Evolutionary conservation across 2,113 vertebrate species (phyloP).

Genomic region (Rousettus leschenaultii): DNA sequence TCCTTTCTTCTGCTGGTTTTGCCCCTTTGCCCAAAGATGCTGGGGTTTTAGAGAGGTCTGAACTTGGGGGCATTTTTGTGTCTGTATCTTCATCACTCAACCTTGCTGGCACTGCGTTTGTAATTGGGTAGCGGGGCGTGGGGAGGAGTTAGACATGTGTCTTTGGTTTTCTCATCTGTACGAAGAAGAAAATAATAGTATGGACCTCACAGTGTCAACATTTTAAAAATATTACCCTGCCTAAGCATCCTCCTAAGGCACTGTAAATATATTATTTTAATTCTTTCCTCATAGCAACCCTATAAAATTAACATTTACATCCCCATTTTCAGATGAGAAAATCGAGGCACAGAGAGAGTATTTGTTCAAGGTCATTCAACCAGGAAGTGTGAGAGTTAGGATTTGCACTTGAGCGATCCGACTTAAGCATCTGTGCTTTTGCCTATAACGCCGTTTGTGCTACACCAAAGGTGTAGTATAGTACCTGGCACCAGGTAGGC

Average conservation of each 20-base stretch:
- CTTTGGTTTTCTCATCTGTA: background rate
- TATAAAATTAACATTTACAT: background rate
- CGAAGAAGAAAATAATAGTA: background rate
- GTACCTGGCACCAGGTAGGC: background rate
- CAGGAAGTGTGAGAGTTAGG: background rate
- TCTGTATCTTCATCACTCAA: background rate
- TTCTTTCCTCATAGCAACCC: background rate
- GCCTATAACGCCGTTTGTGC: background rate
- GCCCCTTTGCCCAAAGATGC: background rate
- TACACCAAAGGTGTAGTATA: background rate
- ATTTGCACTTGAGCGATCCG: background rate
- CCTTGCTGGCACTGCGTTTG: background rate
- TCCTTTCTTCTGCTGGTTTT: background rate
- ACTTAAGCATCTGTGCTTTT: background rate
- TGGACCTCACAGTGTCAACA: background rate
- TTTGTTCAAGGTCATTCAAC: slow-evolving; percentile 43
- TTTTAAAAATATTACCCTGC: background rate
- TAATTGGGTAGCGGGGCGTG: background rate
- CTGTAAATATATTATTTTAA: background rate
- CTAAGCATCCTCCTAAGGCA: background rate
- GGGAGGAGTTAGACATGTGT: background rate
- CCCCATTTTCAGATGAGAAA: slow-evolving; percentile 36
- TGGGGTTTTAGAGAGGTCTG: background rate
- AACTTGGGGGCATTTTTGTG: background rate
- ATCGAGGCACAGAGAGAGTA: background rate